Evolutionary conservation across 2,888 invertebrate species (phyloP).

Genomic region (Shargacucullia verbasci): DNA sequence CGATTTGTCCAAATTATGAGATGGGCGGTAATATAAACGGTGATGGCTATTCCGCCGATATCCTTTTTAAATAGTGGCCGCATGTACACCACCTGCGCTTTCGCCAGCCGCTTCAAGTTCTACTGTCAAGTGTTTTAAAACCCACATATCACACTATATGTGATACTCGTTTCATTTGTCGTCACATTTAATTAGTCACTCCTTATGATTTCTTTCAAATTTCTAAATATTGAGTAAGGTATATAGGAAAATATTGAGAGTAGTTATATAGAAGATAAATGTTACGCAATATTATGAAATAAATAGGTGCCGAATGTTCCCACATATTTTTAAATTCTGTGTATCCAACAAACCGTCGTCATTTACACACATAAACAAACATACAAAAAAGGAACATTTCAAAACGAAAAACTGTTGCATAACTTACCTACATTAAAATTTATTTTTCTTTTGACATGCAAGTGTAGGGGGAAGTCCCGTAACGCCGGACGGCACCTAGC

Average conservation of each 20-base stretch:
- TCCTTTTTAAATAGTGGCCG: conserved; percentile 78
- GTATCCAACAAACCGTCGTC: conserved; percentile 31
- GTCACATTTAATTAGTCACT: too few species aligned
- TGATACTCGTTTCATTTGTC: too few species aligned
- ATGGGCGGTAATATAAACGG: conserved; percentile 56
- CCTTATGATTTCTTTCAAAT: conserved; percentile 15
- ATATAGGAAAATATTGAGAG: neutral
- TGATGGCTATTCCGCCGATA: conserved; percentile 58
- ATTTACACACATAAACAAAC: conserved; percentile 23
- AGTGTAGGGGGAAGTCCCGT: too few species aligned
- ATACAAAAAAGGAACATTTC: conserved; percentile 49
- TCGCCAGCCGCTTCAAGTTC: conserved; percentile 53
- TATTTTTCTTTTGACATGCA: conserved; percentile 44
- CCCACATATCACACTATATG: neutral
- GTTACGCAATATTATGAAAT: conserved; percentile 42
- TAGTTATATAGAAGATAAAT: conserved; percentile 2
- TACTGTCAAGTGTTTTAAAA: conserved; percentile 16
- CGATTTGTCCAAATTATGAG: conserved; percentile 87
- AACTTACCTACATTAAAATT: conserved; percentile 29
- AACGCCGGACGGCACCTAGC: too few species aligned
- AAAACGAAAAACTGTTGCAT: conserved; percentile 40
- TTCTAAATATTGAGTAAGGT: conserved; percentile 6
- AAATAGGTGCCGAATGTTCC: conserved; percentile 1
- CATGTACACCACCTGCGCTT: conserved; percentile 66
- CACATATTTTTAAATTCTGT: conserved; percentile 19